These are phyloP conservation scores for Lepilemur ruficaudatus DNA, from an alignment of 2,797 vertebrate species.

Conservation along the genomic window DNA sequence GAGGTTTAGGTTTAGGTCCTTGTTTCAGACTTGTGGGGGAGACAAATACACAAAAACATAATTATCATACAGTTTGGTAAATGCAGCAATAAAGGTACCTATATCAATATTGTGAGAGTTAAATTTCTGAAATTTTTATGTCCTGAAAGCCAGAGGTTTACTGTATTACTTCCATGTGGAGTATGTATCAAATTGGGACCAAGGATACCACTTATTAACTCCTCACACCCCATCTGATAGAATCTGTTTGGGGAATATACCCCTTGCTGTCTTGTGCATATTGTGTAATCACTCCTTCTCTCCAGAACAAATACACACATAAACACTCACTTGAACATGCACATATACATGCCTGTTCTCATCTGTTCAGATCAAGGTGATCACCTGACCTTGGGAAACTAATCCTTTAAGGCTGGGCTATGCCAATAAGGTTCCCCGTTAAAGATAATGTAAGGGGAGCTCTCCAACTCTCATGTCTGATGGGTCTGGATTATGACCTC, in stretches of 20 bases:
- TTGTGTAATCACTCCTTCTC: neutral
- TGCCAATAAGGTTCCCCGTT: neutral
- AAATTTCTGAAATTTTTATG: neutral
- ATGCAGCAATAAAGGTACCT: neutral
- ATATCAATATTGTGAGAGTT: neutral
- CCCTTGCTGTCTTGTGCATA: neutral
- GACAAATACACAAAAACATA: neutral
- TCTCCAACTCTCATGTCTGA: neutral
- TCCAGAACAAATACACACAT: neutral
- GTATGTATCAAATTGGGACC: neutral
- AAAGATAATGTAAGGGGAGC: neutral
- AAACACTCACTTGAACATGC: too few species aligned
- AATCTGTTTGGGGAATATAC: neutral
- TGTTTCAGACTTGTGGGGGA: neutral
- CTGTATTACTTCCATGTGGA: neutral
- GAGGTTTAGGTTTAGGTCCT: neutral
- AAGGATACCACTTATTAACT: neutral
- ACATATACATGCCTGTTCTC: neutral
- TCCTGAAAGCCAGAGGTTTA: neutral
- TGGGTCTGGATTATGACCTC: neutral
- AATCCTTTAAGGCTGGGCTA: neutral
- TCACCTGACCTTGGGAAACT: neutral
- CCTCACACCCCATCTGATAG: neutral
- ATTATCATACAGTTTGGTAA: neutral
- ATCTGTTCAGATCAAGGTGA: neutral